Evolutionary conservation across 1,140 invertebrate species (phyloP).

Genomic region (Sycophaga agraensis): DNA sequence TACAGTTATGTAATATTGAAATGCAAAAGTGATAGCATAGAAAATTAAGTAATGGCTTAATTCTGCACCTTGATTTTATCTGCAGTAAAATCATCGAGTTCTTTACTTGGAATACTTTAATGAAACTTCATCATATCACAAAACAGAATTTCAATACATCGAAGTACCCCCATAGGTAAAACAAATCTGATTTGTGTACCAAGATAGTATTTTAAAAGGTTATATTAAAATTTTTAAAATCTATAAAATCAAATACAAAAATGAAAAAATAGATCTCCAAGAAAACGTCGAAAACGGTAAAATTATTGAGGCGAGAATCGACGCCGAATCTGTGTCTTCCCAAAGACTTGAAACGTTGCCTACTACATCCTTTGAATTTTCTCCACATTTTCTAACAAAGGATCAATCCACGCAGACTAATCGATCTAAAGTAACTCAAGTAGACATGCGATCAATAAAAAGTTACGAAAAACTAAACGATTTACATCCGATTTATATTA

Average conservation of each 20-base stretch:
- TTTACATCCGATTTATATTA: neutral
- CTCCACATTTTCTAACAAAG: neutral
- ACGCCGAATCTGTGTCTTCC: neutral
- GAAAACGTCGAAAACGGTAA: neutral
- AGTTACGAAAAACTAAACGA: constrained; percentile 27
- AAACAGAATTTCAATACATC: constrained; percentile 12
- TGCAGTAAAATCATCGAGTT: no score
- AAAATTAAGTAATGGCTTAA: no score
- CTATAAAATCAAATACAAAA: neutral
- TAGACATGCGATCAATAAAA: constrained; percentile 30
- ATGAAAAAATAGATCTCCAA: no score
- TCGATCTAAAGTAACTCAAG: constrained; percentile 28
- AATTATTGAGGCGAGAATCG: neutral
- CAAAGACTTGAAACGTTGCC: neutral
- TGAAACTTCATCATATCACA: neutral
- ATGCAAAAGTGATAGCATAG: no score
- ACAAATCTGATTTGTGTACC: no score
- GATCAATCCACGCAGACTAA: neutral
- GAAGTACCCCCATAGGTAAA: constrained; percentile 5
- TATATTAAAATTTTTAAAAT: neutral
- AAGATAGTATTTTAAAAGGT: no score
- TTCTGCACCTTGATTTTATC: no score
- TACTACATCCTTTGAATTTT: constrained; percentile 6
- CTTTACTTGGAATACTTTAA: neutral
- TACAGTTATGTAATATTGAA: no score